phyloP scores from a whole-genome alignment of 2,113 vertebrate species.

The Pionites leucogaster region DNA sequence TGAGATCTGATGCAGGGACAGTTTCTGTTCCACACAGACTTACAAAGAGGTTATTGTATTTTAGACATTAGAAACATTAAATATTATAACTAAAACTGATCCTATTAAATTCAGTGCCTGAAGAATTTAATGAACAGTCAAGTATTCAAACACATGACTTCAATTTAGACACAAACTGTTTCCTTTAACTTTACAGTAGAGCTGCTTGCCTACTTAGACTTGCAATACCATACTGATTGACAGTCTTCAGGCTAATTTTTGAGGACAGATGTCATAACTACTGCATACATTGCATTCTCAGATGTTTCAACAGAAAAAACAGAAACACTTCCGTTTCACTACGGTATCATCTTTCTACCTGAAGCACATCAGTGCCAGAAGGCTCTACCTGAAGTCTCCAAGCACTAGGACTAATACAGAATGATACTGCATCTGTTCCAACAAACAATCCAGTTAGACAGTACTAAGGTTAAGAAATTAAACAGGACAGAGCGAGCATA shows the following conservation, averaged over 20 bases:
- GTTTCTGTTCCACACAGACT: neutral
- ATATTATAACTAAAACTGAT: neutral
- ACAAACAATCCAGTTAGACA: neutral
- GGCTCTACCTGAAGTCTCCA: neutral
- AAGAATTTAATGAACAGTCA: neutral
- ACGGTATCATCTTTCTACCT: neutral
- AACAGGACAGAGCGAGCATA: neutral
- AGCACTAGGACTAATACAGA: neutral
- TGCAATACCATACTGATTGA: neutral
- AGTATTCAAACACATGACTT: neutral
- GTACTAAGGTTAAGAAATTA: neutral
- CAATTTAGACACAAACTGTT: neutral
- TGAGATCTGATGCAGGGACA: neutral
- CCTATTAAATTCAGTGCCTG: neutral
- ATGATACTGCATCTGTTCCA: neutral
- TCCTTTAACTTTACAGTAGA: neutral
- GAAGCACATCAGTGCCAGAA: neutral
- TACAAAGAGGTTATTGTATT: rapidly evolving
- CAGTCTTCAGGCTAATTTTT: neutral
- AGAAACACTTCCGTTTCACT: neutral
- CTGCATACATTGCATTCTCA: neutral
- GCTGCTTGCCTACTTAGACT: neutral
- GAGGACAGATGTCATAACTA: neutral
- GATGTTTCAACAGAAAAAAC: neutral
- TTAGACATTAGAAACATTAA: neutral